Percentiles rank a stretch among this genome's conserved stretches.
Conservation (phyloP, 2,113 vertebrate species). For the Datnioides undecimradiatus region DNA sequence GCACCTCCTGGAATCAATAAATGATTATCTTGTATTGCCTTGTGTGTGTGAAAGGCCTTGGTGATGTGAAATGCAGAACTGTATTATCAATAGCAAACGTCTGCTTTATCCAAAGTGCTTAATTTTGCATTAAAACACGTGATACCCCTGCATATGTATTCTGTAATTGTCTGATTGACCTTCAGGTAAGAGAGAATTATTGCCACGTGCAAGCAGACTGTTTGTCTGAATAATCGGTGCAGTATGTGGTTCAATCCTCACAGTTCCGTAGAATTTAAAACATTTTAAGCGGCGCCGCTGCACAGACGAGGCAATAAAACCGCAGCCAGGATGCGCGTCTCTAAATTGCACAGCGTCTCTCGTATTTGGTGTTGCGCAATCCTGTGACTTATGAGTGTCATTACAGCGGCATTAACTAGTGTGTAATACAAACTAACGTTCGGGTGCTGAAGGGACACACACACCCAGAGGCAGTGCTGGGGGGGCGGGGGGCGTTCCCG, state of each 20-base stretch:
- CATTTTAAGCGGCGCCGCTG: too few species aligned
- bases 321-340: neutral
- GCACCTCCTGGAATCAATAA: too few species aligned
- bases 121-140: neutral
- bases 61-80: neutral
- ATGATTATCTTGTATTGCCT: too few species aligned
- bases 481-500: fast-evolving
- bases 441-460: neutral
- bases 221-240: neutral
- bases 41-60: neutral
- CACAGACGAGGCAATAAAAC: too few species aligned
- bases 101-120: neutral
- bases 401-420: neutral
- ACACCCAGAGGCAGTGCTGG: neutral
- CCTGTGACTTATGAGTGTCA: neutral
- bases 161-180: neutral
- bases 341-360: neutral
- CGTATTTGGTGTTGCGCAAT: neutral
- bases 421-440: neutral
- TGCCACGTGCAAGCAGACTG: neutral
- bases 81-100: neutral
- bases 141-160: neutral
- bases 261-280: too few species aligned
- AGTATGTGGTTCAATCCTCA: too few species aligned
- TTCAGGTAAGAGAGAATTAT: neutral